Base-by-base conservation (phyloP, 1,140 invertebrate genomes). In the Temnothorax curvispinosus region DNA sequence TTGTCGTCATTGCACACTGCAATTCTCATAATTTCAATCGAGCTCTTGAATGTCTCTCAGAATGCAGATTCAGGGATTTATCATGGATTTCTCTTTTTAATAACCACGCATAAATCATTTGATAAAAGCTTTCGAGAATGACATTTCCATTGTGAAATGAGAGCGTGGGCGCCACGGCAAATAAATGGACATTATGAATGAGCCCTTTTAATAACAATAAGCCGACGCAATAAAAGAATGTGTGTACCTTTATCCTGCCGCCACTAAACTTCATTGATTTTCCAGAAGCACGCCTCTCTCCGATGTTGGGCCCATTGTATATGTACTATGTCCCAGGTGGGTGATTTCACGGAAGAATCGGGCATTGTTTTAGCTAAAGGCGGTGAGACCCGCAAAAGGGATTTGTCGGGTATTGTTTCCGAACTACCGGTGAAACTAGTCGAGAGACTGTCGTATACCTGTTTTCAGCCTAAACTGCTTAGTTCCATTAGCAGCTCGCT, bases 331-430 rank as follows among this genome's bases (percentile, higher is more conserved):
- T 91, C 81, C 81, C 89, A 86, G 65, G 50, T 74, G 76, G 89
- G 67, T 38, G 89, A 90, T 90, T 91, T 85, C 65, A 88, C 58
- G 87, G 87, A 91, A 91, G 89, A 91, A 91, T 91, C 89, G 87
- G 32, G 89, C 89, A 91, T 91, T 91, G 89, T 91, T 91, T 90
- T 74, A 86, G 62, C 88, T 44, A 41, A 90, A 88, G 89, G 67
- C 47, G 56, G 47, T 9, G 64, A 75, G 77, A 60, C n/a, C 58
- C 81, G 89, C 77, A 82, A 90, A 90, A 72, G 89, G 89, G 89
- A 88, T 90, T 90, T 90, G 89, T 88, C 71, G 89, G 58, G 44
- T 67, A 90, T 90, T 90, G 89, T 90, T 87, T 81, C 60, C 52
- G 65, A 90, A 90, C 86, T 90, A 88, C 58, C 77, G 81, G 58